Evolutionary conservation across 2,888 invertebrate species (phyloP), one percentile per base, ranked within the genome.

Genomic region (Athetis lepigone): DNA sequence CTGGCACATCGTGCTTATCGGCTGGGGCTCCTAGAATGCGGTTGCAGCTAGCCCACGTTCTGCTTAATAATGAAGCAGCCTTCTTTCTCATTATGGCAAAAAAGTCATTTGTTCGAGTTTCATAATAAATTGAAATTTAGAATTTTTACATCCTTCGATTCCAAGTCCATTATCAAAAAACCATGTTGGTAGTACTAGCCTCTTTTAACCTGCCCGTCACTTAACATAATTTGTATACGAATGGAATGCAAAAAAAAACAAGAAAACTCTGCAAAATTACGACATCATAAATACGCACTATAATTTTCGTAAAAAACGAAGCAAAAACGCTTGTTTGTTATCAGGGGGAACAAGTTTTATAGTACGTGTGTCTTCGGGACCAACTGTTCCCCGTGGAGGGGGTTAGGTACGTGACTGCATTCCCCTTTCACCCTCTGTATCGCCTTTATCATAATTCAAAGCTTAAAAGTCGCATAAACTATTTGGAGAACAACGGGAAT

Each of bases 301-400:
- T 73, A 40, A 51, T 54, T 68, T 60, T 47, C 29, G 39, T 56
- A 59, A 47, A 57, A 64, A 59, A 19, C 52, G 33, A 27, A 47
- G 36, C 13, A 45, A 71, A 58, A 73, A 59, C 23, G 56, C 37
- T 55, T 71, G 58, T 72, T 70, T 56, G 52, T 64, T 65, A 57
- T 57, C 57, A 64, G n/a, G 39, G 42, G 55, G 49, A 57, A 63
- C 33, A 72, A 81, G 59, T 81, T 73, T 76, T 13, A 43, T 46
- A 54, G 49, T 70, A 82, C 82, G 81, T 79, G 79, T 57, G 59
- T 68, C 60, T 66, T 71, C 65, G 64, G 36, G 8, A 40, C 23
- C 76, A 78, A 72, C 74, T 75, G 79, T 68, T 74, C 50, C 50
- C 59, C 29, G 27, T 65, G 47, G 70, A 58, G 29, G 55, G 43